Evolutionary conservation across 35 echinoderm and acorn worm genomes (phyloP).

Genomic region (Ptychodera flava): DNA sequence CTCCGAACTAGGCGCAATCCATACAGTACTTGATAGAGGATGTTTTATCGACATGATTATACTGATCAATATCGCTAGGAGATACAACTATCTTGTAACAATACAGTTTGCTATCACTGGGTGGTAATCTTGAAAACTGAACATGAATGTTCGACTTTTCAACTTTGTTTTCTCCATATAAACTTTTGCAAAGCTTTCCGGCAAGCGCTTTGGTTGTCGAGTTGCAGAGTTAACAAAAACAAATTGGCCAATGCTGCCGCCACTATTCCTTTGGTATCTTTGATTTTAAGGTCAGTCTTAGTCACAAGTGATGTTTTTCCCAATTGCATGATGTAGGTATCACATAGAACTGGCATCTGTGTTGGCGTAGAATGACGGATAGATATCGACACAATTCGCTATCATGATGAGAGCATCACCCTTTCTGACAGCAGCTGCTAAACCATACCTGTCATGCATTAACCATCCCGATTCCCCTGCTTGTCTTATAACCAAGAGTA

Average conservation of each 20-base stretch:
- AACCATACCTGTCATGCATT: too few relatives aligned
- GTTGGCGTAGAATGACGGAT: neutral
- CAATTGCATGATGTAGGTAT: neutral
- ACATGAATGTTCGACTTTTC: neutral
- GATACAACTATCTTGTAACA: neutral
- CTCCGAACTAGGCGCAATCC: neutral
- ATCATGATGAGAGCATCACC: neutral
- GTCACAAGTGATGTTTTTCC: neutral
- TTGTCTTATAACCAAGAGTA: too few relatives aligned
- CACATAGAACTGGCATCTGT: neutral
- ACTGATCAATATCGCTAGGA: neutral
- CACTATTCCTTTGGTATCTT: neutral
- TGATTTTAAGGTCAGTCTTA: neutral
- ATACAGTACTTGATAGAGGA: neutral
- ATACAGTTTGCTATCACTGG: neutral
- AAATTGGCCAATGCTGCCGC: neutral
- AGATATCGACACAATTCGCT: neutral
- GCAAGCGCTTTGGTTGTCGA: neutral
- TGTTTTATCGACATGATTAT: neutral
- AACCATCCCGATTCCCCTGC: too few relatives aligned
- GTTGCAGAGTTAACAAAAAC: neutral
- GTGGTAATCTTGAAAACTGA: neutral
- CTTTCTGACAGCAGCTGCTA: neutral
- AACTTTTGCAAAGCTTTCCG: neutral
- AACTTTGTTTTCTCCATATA: neutral